Conservation (phyloP, 2,113 vertebrate genomes). For the Nerophis ophidion region DNA sequence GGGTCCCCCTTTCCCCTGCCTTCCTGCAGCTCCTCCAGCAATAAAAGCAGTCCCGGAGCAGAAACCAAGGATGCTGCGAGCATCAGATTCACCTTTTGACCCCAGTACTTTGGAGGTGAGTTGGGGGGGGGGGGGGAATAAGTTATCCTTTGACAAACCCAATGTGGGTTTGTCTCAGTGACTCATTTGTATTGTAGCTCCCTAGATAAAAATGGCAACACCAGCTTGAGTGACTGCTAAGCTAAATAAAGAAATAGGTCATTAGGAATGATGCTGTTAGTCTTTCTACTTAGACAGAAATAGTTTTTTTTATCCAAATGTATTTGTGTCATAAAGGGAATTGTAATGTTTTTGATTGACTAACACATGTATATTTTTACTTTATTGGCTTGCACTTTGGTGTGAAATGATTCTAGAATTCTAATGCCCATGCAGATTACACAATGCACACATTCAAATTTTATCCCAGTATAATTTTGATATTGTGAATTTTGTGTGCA, state of each 20-base stretch:
- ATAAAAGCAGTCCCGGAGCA: slow-evolving; percentile 57
- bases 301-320: not conserved
- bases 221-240: slow-evolving; percentile 8
- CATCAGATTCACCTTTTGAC: slow-evolving; percentile 71
- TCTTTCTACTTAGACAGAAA: slow-evolving; percentile 42
- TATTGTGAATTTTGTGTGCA: slow-evolving; percentile 4
- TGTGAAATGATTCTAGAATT: too few relatives aligned
- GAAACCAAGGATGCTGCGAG: slow-evolving; percentile 68
- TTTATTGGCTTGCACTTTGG: too few relatives aligned
- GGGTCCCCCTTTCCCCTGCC: slow-evolving; percentile 69
- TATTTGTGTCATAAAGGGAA: not conserved
- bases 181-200: slow-evolving; percentile 1
- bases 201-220: not conserved
- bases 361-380: too few relatives aligned
- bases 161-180: slow-evolving; percentile 26
- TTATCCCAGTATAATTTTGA: too few relatives aligned
- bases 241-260: slow-evolving; percentile 54
- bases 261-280: slow-evolving; percentile 27
- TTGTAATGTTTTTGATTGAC: slow-evolving; percentile 21
- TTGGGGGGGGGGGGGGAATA: not conserved
- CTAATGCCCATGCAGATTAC: too few relatives aligned
- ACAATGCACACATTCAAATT: too few relatives aligned
- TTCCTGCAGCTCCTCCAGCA: slow-evolving; percentile 43
- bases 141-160: slow-evolving; percentile 13
- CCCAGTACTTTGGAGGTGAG: slow-evolving; percentile 74